Evolutionary conservation across 2,888 invertebrate species (phyloP).

Genomic region (Cheilosia scutellata): DNA sequence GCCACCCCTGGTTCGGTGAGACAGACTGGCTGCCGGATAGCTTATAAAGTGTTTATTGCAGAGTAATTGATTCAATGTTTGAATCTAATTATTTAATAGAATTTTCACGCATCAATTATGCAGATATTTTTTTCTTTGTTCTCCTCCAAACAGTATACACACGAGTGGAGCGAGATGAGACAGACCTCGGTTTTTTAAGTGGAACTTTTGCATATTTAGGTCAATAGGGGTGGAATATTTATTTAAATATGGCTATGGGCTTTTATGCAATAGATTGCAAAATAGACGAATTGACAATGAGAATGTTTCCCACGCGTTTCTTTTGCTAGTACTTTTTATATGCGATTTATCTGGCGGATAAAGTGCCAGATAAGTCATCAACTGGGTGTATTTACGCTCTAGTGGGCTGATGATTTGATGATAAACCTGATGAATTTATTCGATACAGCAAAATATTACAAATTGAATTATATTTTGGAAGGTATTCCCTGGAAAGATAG

Average conservation of each 20-base stretch:
- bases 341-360: no score
- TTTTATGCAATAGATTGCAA: neutral
- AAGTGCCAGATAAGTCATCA: no score
- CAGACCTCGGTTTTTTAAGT: neutral
- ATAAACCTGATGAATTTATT: no score
- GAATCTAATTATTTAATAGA: slow-evolving; percentile 68
- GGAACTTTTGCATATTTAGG: neutral
- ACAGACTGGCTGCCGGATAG: slow-evolving; percentile 4
- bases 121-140: slow-evolving; percentile 11
- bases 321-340: no score
- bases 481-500: no score
- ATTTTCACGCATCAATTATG: slow-evolving; percentile 63
- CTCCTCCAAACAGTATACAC: no score
- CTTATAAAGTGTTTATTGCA: slow-evolving; percentile 63
- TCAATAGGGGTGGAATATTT: neutral
- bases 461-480: no score
- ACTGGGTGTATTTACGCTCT: no score
- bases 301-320: no score
- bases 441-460: no score
- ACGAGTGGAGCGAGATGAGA: neutral
- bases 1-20: neutral
- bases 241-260: neutral
- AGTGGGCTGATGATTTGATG: no score
- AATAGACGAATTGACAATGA: no score
- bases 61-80: slow-evolving; percentile 68